Evolutionary conservation across 2,113 vertebrate genomes (phyloP).

Genomic region (Oryzias curvinotus): DNA sequence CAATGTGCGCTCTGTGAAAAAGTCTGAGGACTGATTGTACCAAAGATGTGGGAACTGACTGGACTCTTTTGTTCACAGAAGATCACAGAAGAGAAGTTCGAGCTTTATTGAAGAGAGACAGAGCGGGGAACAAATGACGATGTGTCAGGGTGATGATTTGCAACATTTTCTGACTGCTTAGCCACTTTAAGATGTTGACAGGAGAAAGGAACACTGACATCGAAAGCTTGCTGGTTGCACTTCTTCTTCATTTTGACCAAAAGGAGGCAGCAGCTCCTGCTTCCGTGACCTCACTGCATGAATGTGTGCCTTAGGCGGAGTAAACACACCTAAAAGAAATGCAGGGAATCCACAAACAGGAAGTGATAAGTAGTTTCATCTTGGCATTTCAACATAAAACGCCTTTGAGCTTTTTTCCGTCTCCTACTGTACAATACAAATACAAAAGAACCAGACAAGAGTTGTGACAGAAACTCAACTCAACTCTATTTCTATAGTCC

Average conservation of each 20-base stretch:
- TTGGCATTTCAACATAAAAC: not conserved
- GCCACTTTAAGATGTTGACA: constrained; percentile 3
- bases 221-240: not conserved
- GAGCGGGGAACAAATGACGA: not conserved
- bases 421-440: not conserved
- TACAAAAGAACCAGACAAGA: too few relatives aligned
- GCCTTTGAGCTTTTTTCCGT: not conserved
- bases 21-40: constrained; percentile 44
- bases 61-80: constrained; percentile 23
- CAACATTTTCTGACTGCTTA: not conserved
- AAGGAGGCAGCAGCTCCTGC: constrained; percentile 45
- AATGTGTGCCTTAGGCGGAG: not conserved
- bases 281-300: not conserved
- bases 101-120: not conserved
- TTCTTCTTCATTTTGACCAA: constrained; percentile 24
- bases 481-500: too few relatives aligned
- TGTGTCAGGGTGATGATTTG: constrained; percentile 7
- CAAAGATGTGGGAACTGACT: constrained; percentile 3
- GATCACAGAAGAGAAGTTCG: constrained; percentile 33
- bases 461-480: too few relatives aligned
- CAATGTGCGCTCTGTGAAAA: constrained; percentile 27
- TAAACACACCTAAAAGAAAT: not conserved
- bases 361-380: not conserved
- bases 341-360: not conserved
- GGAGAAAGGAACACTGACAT: constrained; percentile 5